Evolutionary conservation across 1,140 invertebrate genomes (phyloP).

Genomic region (Melitaea cinxia): DNA sequence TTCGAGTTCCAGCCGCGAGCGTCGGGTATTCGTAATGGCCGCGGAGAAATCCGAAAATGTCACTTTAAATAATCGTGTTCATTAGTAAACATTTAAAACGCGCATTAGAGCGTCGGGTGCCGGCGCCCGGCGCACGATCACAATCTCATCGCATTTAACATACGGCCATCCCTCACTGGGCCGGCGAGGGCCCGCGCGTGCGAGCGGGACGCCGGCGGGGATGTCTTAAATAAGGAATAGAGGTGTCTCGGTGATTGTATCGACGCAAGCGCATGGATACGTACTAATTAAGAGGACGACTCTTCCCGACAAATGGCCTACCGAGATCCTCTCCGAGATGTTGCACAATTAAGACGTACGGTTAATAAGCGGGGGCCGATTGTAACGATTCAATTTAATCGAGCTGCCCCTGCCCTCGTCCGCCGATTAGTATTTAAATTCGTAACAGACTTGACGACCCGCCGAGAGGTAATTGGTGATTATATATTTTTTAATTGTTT

Average conservation of each 20-base stretch:
- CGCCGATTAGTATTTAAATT: constrained; percentile 65
- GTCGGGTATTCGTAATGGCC: constrained; percentile 55
- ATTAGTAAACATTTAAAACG: constrained; percentile 80
- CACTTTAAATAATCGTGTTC: constrained; percentile 80
- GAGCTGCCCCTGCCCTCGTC: constrained; percentile 45
- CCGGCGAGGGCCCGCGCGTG: constrained; percentile 11
- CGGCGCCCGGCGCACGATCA: constrained; percentile 68
- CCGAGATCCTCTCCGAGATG: constrained; percentile 52
- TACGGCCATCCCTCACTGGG: constrained; percentile 43
- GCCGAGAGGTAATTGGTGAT: constrained; percentile 66
- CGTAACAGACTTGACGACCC: constrained; percentile 59
- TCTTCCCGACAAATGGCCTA: constrained; percentile 54
- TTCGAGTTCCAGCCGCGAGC: constrained; percentile 42
- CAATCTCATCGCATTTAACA: constrained; percentile 57
- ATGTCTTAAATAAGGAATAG: constrained; percentile 64
- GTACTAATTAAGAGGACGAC: constrained; percentile 74
- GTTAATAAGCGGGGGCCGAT: constrained; percentile 53
- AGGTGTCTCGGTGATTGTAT: constrained; percentile 69
- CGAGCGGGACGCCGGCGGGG: constrained; percentile 39
- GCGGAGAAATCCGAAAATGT: constrained; percentile 74
- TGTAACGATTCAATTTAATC: constrained; percentile 56
- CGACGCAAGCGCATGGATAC: constrained; percentile 58
- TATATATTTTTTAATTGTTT: constrained; percentile 66
- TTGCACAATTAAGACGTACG: constrained; percentile 66
- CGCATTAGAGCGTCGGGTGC: constrained; percentile 72